These are phyloP conservation scores for Athalia circularis DNA, from an alignment of 2,888 invertebrate genomes.

Conservation along the genomic window DNA sequence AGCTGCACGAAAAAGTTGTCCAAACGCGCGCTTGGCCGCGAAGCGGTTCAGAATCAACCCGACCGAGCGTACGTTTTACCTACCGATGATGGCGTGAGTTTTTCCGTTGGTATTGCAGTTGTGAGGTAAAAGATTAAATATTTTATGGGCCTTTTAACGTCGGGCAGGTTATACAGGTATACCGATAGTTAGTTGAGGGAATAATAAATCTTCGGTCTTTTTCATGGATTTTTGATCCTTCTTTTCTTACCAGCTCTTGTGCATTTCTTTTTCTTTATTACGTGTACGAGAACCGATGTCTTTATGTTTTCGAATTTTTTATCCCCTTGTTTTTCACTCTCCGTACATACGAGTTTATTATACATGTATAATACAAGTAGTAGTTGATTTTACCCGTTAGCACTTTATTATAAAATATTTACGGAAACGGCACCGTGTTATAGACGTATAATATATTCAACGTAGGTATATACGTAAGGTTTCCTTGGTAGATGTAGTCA, in stretches of 20 bases:
- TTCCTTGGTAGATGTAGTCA: not conserved
- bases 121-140: not conserved
- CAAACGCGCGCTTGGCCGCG: no score
- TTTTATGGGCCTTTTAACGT: slow-evolving; percentile 25
- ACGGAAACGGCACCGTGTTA: slow-evolving; percentile 17
- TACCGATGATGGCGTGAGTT: not conserved
- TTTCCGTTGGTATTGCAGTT: not conserved
- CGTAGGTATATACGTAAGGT: not conserved
- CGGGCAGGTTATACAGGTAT: no score
- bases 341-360: not conserved
- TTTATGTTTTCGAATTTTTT: no score
- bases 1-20: no score
- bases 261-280: no score
- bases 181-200: no score
- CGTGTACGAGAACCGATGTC: no score
- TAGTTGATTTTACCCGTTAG: slow-evolving; percentile 27
- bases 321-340: not conserved
- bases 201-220: no score
- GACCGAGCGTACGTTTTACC: no score
- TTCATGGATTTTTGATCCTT: no score
- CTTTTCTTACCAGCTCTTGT: no score
- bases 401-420: slow-evolving; percentile 39
- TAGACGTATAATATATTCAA: slow-evolving; percentile 25
- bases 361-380: not conserved
- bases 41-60: no score